Percentiles rank a stretch among this genome's conserved stretches.
Conservation (phyloP, 35 echinoderm and acorn worm genomes). For the Lytechinus variegatus region DNA sequence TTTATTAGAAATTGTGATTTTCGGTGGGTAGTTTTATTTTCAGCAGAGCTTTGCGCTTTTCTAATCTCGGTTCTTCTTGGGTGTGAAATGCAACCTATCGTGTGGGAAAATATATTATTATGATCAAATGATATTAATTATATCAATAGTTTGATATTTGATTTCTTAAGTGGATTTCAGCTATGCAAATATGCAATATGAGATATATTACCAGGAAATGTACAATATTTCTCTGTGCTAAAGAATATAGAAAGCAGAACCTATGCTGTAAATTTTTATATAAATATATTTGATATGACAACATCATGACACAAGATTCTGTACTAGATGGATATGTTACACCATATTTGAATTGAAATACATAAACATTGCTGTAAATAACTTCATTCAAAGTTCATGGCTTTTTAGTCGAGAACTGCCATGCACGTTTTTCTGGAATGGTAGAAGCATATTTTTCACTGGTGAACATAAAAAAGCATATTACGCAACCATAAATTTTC, state of each 20-base stretch:
- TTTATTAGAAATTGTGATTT: background rate
- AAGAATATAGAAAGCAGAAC: background rate
- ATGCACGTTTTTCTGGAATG: background rate
- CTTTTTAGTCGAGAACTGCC: background rate
- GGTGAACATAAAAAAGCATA: background rate
- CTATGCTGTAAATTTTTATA: slow-evolving; percentile 20
- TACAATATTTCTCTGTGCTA: slow-evolving; percentile 14
- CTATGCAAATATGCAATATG: slow-evolving; percentile 47
- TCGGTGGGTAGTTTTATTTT: background rate
- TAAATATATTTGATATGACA: background rate
- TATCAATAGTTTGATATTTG: background rate
- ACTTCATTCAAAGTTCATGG: background rate
- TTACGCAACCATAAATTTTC: background rate
- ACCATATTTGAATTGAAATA: background rate
- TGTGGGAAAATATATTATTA: too few species aligned
- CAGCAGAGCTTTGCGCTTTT: background rate
- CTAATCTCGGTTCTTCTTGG: background rate
- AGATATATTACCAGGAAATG: slow-evolving; percentile 17
- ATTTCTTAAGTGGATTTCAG: background rate
- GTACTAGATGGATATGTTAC: background rate
- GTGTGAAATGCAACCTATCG: background rate
- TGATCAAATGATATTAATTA: background rate
- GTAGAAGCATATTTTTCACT: background rate
- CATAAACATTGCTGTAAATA: background rate
- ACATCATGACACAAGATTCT: background rate